Conservation (phyloP, 2,888 invertebrate species). For the Oithona nana region DNA sequence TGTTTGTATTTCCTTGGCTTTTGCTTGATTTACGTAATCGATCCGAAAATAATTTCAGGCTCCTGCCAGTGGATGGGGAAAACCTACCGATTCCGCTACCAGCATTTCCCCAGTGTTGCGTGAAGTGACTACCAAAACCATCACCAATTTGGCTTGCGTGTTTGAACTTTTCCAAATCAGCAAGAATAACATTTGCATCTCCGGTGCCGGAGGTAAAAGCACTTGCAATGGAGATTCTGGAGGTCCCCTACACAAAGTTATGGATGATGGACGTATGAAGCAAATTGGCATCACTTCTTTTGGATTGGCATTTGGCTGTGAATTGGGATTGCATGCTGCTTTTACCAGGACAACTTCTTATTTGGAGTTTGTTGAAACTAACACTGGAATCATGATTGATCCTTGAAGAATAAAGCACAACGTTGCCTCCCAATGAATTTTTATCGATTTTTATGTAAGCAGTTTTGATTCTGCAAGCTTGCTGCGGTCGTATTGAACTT, state of each 20-base stretch:
- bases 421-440: too few relatives aligned
- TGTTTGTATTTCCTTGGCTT: too few relatives aligned
- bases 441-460: too few relatives aligned
- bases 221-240: constrained; percentile 26
- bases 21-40: too few relatives aligned
- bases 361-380: constrained; percentile 26
- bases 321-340: constrained; percentile 26
- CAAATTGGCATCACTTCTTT: constrained; percentile 28
- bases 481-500: too few relatives aligned
- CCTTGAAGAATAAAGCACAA: constrained; percentile 5
- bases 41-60: constrained; percentile 17
- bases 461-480: too few relatives aligned
- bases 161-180: not conserved
- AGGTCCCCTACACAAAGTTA: constrained; percentile 23
- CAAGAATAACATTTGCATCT: constrained; percentile 25
- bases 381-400: constrained; percentile 22
- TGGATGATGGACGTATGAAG: constrained; percentile 23
- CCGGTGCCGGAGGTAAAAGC: constrained; percentile 25
- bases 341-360: constrained; percentile 26
- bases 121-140: constrained; percentile 20
- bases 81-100: constrained; percentile 20
- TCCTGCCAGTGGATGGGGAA: constrained; percentile 23
- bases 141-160: constrained; percentile 26
- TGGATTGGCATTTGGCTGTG: constrained; percentile 26
- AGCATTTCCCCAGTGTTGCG: constrained; percentile 19